phyloP scores from a whole-genome alignment of 2,888 invertebrate genomes.

The Pollenia angustigena region DNA sequence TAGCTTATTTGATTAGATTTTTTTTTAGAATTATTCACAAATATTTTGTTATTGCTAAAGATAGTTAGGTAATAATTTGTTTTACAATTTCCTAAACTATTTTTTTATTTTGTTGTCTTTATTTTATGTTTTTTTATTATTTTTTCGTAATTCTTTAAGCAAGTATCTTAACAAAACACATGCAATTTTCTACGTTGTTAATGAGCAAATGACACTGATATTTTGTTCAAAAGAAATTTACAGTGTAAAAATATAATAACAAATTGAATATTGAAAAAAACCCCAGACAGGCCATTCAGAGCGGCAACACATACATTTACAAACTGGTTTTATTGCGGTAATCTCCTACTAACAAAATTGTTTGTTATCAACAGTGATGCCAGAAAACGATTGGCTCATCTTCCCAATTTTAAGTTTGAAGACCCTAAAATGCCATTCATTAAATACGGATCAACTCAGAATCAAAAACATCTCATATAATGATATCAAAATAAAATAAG shows the following conservation, averaged over 20 bases:
- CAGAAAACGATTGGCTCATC: not conserved
- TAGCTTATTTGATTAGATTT: not conserved
- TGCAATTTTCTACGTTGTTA: constrained; percentile 14
- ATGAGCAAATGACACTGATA: constrained; percentile 36
- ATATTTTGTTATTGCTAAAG: not conserved
- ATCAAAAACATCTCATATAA: too few relatives aligned
- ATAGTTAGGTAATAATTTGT: not conserved
- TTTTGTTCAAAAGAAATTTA: not conserved
- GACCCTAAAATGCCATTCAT: too few relatives aligned
- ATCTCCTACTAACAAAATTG: constrained; percentile 56
- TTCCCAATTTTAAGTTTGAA: too few relatives aligned
- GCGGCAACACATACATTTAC: constrained; percentile 41
- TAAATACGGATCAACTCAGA: too few relatives aligned
- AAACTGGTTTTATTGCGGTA: constrained; percentile 20
- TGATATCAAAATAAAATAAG: too few relatives aligned
- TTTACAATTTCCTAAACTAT: not conserved
- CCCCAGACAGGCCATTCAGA: constrained; percentile 9
- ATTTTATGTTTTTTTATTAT: not conserved
- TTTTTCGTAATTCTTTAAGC: constrained; percentile 7
- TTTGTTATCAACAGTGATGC: constrained; percentile 12
- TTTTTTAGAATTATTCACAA: not conserved
- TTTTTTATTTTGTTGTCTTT: constrained; percentile 8
- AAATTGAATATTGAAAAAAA: constrained; percentile 14
- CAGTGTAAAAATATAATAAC: not conserved
- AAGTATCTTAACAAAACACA: constrained; percentile 22